Evolutionary conservation across 2,113 vertebrate species (phyloP).

Genomic region (Tor tambroides): DNA sequence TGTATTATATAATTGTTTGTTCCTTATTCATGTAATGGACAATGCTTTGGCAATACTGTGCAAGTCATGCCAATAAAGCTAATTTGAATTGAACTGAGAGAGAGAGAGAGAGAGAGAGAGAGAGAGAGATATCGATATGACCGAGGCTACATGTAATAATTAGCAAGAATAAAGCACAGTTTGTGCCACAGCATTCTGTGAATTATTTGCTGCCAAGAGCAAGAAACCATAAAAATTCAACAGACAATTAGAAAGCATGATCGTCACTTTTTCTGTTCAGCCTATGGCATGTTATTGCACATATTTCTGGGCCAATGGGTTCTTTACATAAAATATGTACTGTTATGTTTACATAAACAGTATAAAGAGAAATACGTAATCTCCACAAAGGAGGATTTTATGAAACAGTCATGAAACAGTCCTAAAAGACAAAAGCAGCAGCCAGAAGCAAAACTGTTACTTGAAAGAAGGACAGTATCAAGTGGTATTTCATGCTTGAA

Average conservation of each 20-base stretch:
- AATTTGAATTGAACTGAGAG: no score
- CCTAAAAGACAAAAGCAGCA: neutral
- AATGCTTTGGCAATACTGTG: no score
- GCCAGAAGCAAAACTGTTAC: neutral
- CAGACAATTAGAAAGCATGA: neutral
- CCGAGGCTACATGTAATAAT: neutral
- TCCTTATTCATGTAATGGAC: no score
- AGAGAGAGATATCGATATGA: neutral
- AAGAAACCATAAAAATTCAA: neutral
- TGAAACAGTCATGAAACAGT: neutral
- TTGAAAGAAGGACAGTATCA: slow-evolving; percentile 9
- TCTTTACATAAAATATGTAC: neutral
- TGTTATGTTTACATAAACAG: neutral
- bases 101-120: no score
- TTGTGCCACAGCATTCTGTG: neutral
- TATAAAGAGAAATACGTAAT: neutral
- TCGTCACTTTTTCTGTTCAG: neutral
- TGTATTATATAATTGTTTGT: no score
- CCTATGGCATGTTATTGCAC: neutral
- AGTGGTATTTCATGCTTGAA: neutral
- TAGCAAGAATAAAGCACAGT: neutral
- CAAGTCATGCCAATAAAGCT: no score
- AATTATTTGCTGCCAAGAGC: neutral
- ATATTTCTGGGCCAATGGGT: neutral
- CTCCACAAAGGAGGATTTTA: neutral